Evolutionary conservation across 2,797 vertebrate genomes (phyloP).

Genomic region (Pempheris klunzingeri): DNA sequence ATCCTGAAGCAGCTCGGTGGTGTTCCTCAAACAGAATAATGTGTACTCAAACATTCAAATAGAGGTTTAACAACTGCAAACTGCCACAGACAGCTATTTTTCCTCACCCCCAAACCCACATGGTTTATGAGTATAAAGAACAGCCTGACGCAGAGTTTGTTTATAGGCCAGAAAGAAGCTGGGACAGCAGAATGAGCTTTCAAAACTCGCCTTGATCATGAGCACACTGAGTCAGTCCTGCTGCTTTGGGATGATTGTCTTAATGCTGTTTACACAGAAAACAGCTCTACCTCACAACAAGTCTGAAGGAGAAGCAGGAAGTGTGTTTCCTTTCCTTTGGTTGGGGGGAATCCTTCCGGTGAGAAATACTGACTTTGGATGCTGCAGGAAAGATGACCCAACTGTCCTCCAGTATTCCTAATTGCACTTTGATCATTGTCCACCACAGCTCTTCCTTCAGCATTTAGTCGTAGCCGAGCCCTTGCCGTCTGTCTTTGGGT

Average conservation of each 20-base stretch:
- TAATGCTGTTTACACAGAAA: conserved; percentile 11
- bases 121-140: conserved; percentile 33
- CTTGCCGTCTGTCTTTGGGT: conserved; percentile 48
- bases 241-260: conserved; percentile 45
- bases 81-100: conserved; percentile 23
- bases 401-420: conserved; percentile 21
- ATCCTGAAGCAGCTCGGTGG: conserved; percentile 16
- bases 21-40: conserved; percentile 20
- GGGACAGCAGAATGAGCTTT: conserved; percentile 40
- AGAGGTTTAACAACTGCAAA: conserved; percentile 13
- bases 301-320: conserved; percentile 24
- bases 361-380: conserved; percentile 42
- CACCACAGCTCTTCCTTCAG: conserved; percentile 54
- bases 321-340: conserved; percentile 48
- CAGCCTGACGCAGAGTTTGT: conserved; percentile 32
- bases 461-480: conserved; percentile 64
- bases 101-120: conserved; percentile 11
- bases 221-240: conserved; percentile 11
- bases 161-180: conserved; percentile 40
- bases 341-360: conserved; percentile 6
- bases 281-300: background rate
- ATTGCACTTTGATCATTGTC: conserved; percentile 38
- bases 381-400: conserved; percentile 25
- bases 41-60: conserved; percentile 20
- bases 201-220: conserved; percentile 28